Base-by-base conservation (phyloP, 2,888 invertebrate species). In the Nephrocerus scutellatus region DNA sequence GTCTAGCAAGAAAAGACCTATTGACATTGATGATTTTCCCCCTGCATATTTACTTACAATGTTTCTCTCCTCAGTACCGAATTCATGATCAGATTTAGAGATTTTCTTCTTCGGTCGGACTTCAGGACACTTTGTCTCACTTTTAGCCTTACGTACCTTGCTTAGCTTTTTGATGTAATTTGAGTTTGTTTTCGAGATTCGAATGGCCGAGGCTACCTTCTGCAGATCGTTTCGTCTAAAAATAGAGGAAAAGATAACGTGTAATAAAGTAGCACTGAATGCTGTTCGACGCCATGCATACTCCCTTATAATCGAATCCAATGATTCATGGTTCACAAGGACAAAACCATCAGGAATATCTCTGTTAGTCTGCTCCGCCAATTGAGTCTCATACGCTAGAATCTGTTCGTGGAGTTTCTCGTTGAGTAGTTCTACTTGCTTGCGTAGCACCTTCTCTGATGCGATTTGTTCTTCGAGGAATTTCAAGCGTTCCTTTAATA, bases 391-490 rank as follows among this genome's bases (percentile, higher is more conserved):
- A 15, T 51, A 68, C 38, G 72, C 70, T 50, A 75, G 71, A 55
- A 81, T 70, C 62, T 79, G 77, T 13, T 73, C 68, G 34, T 77
- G 74, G 5, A 82, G 66, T 53, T 75, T 75, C 43, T 71, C 65
- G 54, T 79, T 80, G 20, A 76, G 59, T 49, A 74, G 73, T 54
- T 80, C 80, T 2, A 77, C 72, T 57, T 79, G 74, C 47, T 74
- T 73, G n/a, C 80, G 70, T 48, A 75, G 72, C 1, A 71, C 68
- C 23, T 75, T 75, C 62, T 81, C 80, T 26, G 74, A 74, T 44
- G 76, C 74, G 4, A 80, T 58, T 60, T 79, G 75, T 38, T 75
- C 73, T 53, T 78, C 76, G 13, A 80, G 56, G 2, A 63, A 54
- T 45, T 63, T 60, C n/a, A 63, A 40, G 30, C 61, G 57, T 9